Percentiles rank a stretch among this genome's conserved stretches.
These are phyloP conservation scores for Epizoanthus scotinus DNA, from an alignment of 92 coral and sea anemone species.

Conservation along the genomic window DNA sequence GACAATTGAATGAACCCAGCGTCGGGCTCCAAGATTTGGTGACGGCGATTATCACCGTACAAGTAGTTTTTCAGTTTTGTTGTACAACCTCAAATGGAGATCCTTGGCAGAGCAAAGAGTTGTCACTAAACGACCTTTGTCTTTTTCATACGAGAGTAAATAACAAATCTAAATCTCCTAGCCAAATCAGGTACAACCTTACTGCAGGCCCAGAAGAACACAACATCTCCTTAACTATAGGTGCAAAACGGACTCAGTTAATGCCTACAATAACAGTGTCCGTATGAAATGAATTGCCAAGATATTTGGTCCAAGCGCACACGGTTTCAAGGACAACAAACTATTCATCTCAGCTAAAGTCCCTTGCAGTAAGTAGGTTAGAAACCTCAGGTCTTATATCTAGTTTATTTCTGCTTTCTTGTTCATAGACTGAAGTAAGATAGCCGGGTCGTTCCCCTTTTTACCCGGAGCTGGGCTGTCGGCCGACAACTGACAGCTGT, in stretches of 20 bases:
- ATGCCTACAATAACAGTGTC: too few species aligned
- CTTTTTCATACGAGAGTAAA: too few species aligned
- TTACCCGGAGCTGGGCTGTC: background rate
- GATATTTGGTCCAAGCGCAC: too few species aligned
- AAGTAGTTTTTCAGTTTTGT: background rate
- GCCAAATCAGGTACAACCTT: too few species aligned
- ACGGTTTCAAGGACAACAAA: too few species aligned
- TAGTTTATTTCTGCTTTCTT: conserved; percentile 4
- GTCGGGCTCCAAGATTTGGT: background rate
- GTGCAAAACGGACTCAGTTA: too few species aligned
- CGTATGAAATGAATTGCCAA: too few species aligned
- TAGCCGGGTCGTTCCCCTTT: conserved; percentile 1
- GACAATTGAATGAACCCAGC: background rate
- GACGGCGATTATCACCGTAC: too few species aligned
- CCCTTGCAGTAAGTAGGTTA: background rate
- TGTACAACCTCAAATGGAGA: background rate
- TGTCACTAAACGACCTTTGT: background rate
- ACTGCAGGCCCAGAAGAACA: too few species aligned
- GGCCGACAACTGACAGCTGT: background rate
- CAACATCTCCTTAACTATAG: too few species aligned
- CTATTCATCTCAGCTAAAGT: too few species aligned
- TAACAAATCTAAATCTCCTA: too few species aligned
- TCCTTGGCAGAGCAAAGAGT: background rate
- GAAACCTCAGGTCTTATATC: background rate
- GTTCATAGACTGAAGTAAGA: conserved; percentile 14